Evolutionary conservation across 2,888 invertebrate species (phyloP).

Genomic region (Abscondita cerata): DNA sequence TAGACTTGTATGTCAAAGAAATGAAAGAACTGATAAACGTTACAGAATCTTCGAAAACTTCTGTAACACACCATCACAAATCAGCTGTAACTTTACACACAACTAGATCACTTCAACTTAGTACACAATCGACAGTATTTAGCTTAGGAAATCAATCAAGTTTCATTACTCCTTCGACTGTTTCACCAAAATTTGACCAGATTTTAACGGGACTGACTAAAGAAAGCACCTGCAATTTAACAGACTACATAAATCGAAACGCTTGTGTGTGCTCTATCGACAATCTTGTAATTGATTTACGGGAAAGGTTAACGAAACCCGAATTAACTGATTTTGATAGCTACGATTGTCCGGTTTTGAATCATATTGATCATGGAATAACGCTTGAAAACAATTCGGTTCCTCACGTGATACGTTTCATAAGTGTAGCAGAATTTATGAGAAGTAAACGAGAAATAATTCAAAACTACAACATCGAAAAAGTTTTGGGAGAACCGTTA

Average conservation of each 20-base stretch:
- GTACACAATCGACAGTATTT: no score
- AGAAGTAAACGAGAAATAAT: conserved; percentile 23
- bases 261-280: conserved; percentile 46
- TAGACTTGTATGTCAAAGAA: no score
- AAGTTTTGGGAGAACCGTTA: conserved; percentile 37
- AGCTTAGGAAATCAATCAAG: no score
- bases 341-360: conserved; percentile 35
- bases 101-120: no score
- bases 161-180: no score
- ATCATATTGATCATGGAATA: conserved; percentile 27
- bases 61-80: no score
- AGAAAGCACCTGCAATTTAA: conserved; percentile 29
- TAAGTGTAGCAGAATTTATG: background rate
- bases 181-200: background rate
- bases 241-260: conserved; percentile 36
- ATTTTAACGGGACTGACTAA: background rate
- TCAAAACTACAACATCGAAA: conserved; percentile 28
- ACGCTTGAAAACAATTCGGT: conserved; percentile 31
- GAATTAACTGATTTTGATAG: conserved; percentile 17
- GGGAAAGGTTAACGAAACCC: conserved; percentile 29
- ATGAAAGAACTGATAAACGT: no score
- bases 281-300: conserved; percentile 41
- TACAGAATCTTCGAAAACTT: no score
- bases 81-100: no score
- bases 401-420: conserved; percentile 21